These are phyloP conservation scores for Andrena praecox DNA, from an alignment of 2,888 invertebrate genomes.

Conservation along the genomic window DNA sequence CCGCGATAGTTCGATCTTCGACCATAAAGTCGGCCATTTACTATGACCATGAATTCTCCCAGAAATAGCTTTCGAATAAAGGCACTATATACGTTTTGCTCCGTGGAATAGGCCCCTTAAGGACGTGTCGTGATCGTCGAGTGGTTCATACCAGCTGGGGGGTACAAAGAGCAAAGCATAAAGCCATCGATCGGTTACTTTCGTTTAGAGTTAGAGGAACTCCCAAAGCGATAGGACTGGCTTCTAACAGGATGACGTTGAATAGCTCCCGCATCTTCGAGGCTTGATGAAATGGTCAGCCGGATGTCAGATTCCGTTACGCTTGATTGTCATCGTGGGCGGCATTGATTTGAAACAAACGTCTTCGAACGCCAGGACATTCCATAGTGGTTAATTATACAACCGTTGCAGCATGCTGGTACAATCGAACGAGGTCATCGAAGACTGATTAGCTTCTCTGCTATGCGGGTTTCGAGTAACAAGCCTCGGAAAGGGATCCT, in stretches of 20 bases:
- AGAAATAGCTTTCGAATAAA: not conserved
- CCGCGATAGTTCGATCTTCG: not conserved
- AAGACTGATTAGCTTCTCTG: slow-evolving; percentile 30
- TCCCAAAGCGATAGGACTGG: slow-evolving; percentile 1
- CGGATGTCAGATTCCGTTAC: not conserved
- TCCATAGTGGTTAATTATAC: slow-evolving; percentile 24
- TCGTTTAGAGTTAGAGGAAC: slow-evolving; percentile 1
- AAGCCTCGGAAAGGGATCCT: not conserved
- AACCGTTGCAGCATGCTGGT: slow-evolving; percentile 3
- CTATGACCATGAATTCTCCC: not conserved
- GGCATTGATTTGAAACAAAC: slow-evolving; percentile 27
- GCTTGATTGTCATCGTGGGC: slow-evolving; percentile 10
- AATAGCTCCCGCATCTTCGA: not conserved
- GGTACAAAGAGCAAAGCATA: slow-evolving; percentile 17
- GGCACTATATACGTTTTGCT: not conserved
- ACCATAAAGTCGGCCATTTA: slow-evolving; percentile 4
- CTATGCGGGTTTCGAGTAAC: slow-evolving; percentile 6
- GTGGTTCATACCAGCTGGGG: not conserved
- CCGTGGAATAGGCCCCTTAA: not conserved
- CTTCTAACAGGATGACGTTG: not conserved
- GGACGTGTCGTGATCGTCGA: not conserved
- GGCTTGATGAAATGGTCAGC: not conserved
- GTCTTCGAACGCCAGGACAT: slow-evolving; percentile 2
- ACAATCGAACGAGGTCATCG: slow-evolving; percentile 35
- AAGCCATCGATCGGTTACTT: slow-evolving; percentile 25